These are phyloP conservation scores for Plectus sambesii DNA, from an alignment of 1,140 invertebrate species.

Conservation along the genomic window DNA sequence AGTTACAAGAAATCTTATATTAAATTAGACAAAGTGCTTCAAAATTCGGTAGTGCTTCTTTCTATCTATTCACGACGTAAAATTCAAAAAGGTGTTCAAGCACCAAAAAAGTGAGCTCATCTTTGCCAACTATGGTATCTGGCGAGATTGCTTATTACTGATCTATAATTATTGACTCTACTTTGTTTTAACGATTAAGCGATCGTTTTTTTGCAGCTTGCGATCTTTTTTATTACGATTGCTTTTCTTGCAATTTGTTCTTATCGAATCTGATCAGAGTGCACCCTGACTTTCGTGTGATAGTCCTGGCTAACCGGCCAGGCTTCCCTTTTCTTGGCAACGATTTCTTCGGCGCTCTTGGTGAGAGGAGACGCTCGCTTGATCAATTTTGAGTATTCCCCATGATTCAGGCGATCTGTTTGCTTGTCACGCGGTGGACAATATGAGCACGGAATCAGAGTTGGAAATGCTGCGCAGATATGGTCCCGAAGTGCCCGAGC, in stretches of 20 bases:
- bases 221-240: conserved; percentile 15
- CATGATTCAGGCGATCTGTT: conserved; percentile 92
- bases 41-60: no score
- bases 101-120: no score
- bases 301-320: conserved; percentile 85
- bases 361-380: no score
- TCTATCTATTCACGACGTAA: no score
- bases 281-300: conserved; percentile 77
- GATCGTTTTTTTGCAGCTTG: conserved; percentile 17
- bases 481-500: conserved; percentile 64
- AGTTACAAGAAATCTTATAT: no score
- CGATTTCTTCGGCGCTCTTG: conserved; percentile 77
- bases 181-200: conserved; percentile 4
- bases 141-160: no score
- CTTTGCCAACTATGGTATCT: no score
- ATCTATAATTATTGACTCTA: no score
- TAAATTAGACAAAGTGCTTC: no score
- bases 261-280: no score
- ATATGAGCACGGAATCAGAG: conserved; percentile 76
- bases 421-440: conserved; percentile 85
- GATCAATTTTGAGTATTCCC: no score
- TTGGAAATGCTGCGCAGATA: conserved; percentile 72
- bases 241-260: conserved; percentile 45
- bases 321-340: conserved; percentile 96
- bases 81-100: no score